Conservation (phyloP, 2,797 vertebrate species). For the Clarias laeviceps region DNA sequence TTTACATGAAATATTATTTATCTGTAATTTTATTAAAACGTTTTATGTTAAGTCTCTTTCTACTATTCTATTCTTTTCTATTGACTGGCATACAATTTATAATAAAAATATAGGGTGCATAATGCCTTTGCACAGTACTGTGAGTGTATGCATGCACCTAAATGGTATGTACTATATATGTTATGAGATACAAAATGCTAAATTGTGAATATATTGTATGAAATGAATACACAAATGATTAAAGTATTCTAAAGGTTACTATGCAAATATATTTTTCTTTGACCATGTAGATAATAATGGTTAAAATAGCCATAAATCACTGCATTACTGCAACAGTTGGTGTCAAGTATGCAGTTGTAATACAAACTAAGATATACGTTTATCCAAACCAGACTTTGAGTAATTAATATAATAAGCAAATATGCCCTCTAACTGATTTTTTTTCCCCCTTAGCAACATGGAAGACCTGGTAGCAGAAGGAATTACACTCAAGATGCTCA, state of each 20-base stretch:
- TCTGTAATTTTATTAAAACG: background rate
- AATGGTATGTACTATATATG: background rate
- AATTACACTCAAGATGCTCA: slow-evolving; percentile 70
- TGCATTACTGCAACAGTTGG: background rate
- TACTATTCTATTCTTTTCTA: background rate
- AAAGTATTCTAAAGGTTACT: background rate
- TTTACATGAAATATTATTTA: background rate
- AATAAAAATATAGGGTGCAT: background rate
- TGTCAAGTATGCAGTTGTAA: no score
- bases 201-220: background rate
- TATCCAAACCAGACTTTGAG: background rate
- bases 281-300: no score
- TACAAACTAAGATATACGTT: background rate
- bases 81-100: background rate
- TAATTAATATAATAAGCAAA: background rate
- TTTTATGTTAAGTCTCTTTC: background rate
- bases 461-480: slow-evolving; percentile 57
- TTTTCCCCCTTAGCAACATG: slow-evolving; percentile 59
- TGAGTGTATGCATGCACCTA: background rate
- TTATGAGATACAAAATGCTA: background rate
- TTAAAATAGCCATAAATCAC: no score
- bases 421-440: background rate
- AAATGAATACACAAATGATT: background rate
- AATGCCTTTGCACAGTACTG: background rate
- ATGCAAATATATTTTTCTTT: background rate